Percentiles rank a stretch among this genome's conserved stretches.
Evolutionary conservation across 2,113 vertebrate species (phyloP).

Genomic region (Brachypteracias leptosomus): DNA sequence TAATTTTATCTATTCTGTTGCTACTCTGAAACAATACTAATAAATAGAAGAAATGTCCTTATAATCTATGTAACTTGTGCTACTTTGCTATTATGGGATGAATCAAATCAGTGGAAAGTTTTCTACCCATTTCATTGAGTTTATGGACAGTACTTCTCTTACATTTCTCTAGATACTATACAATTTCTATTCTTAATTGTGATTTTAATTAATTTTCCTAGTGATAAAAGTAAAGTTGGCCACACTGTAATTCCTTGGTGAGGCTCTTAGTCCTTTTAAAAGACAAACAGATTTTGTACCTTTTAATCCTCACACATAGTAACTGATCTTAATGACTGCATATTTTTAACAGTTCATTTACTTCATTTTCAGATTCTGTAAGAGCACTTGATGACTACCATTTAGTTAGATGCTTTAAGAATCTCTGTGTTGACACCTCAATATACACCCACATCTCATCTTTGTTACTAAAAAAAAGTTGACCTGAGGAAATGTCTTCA

Average conservation of each 20-base stretch:
- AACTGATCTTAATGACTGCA: not conserved
- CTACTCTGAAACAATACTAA: not conserved
- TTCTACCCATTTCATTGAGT: not conserved
- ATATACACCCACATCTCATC: not conserved
- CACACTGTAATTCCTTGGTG: not conserved
- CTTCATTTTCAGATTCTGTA: constrained; percentile 20
- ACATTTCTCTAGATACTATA: not conserved
- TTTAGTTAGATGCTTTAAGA: not conserved
- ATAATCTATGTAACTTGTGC: not conserved
- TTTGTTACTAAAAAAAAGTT: not conserved
- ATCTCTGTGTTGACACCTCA: not conserved
- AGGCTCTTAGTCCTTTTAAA: not conserved
- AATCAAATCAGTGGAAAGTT: not conserved
- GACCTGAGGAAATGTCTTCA: not conserved
- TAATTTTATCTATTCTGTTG: not conserved
- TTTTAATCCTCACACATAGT: not conserved
- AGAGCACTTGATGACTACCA: not conserved
- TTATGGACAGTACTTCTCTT: not conserved
- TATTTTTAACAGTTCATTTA: constrained; percentile 47
- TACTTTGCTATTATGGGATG: not conserved
- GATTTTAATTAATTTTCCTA: not conserved
- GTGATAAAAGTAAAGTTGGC: not conserved
- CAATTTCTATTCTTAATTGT: constrained; percentile 7
- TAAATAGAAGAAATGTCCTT: not conserved
- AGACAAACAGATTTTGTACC: not conserved